Evolutionary conservation across 2,888 invertebrate genomes (phyloP).

Genomic region (Sinentomon sp.): DNA sequence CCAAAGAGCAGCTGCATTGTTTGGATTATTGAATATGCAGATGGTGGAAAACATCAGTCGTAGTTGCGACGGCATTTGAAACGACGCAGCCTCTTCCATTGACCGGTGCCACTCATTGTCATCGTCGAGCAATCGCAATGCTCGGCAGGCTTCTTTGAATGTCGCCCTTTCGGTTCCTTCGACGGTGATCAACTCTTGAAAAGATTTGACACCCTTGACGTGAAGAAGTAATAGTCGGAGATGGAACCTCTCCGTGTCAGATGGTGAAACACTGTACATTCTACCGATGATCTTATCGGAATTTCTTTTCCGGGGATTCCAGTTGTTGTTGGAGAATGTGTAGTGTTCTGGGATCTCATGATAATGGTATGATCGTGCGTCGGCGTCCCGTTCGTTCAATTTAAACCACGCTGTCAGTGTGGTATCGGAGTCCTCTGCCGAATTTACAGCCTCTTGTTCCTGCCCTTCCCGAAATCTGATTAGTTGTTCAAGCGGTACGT

Average conservation of each 20-base stretch:
- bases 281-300: constrained; percentile 14
- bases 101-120: constrained; percentile 15
- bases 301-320: constrained; percentile 10
- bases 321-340: constrained; percentile 6
- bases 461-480: constrained; percentile 12
- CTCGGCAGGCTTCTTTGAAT: constrained; percentile 9
- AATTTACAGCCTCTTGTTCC: constrained; percentile 11
- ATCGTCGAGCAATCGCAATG: constrained; percentile 15
- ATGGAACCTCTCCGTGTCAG: constrained; percentile 16
- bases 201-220: constrained; percentile 17
- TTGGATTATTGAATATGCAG: constrained; percentile 12
- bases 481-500: constrained; percentile 17
- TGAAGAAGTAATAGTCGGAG: constrained; percentile 17
- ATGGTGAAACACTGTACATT: constrained; percentile 16
- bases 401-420: constrained; percentile 16
- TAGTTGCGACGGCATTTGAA: constrained; percentile 16
- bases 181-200: constrained; percentile 15
- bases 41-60: constrained; percentile 15
- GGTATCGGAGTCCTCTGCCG: constrained; percentile 7
- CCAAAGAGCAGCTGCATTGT: constrained; percentile 15
- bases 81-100: constrained; percentile 14
- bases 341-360: constrained; percentile 13
- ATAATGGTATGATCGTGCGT: constrained; percentile 12
- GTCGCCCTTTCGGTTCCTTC: constrained; percentile 6
- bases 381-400: constrained; percentile 12